Conservation (phyloP, 2,888 invertebrate genomes). For the Lumbricus terrestris region DNA sequence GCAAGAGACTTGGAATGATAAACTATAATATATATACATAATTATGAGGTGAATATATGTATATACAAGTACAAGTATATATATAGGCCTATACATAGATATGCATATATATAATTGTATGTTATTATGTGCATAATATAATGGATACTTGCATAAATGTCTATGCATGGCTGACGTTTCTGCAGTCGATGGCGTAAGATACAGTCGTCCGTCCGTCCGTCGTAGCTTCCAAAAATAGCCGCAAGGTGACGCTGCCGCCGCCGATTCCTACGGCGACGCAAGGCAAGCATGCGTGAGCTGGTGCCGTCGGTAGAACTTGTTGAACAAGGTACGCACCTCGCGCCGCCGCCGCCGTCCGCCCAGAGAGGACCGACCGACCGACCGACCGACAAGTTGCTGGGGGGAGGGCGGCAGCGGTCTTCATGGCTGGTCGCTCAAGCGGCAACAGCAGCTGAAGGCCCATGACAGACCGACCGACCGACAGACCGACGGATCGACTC, state of each 20-base stretch:
- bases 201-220: background rate
- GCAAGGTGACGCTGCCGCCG: background rate
- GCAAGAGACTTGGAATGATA: no score
- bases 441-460: background rate
- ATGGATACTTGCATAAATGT: no score
- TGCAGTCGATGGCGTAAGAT: background rate
- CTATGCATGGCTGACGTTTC: background rate
- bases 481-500: background rate
- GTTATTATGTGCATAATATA: no score
- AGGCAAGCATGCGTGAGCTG: background rate
- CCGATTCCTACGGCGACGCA: background rate
- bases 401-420: background rate
- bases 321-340: background rate
- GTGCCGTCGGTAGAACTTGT: conserved; percentile 5
- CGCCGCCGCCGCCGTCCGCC: background rate
- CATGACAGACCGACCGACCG: no score
- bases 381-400: background rate
- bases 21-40: background rate
- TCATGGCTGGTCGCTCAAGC: conserved; percentile 16
- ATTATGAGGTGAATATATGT: background rate
- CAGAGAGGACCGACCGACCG: background rate
- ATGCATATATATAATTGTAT: no score
- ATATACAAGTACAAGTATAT: background rate
- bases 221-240: background rate
- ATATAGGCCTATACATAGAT: background rate